Percentiles rank a stretch among this genome's conserved stretches.
Evolutionary conservation across 1,140 invertebrate species (phyloP).

Genomic region (Venturia canescens): DNA sequence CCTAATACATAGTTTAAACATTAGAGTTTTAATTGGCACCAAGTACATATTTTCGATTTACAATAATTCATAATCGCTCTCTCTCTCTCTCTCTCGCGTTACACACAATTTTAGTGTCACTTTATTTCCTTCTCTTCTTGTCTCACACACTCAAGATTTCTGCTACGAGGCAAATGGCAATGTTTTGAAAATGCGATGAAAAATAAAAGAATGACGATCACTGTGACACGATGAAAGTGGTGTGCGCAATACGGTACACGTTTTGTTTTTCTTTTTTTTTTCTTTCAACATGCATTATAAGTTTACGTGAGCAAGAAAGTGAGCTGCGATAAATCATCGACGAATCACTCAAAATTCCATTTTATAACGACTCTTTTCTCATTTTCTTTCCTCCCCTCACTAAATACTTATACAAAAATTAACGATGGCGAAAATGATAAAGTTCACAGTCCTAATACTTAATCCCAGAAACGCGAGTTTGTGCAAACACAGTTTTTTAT

Average conservation of each 20-base stretch:
- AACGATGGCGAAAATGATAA: no score
- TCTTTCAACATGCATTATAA: neutral
- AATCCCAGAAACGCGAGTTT: no score
- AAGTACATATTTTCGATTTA: slow-evolving; percentile 47
- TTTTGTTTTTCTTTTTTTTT: no score
- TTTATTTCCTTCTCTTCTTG: slow-evolving; percentile 25
- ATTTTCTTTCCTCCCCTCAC: no score
- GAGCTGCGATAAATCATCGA: neutral
- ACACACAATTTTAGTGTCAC: no score
- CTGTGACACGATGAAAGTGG: no score
- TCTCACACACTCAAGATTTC: neutral
- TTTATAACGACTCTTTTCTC: no score
- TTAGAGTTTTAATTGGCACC: slow-evolving; percentile 53
- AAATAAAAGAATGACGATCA: slow-evolving; percentile 10
- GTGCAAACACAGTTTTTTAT: no score
- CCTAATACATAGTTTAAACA: slow-evolving; percentile 45
- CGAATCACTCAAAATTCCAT: neutral
- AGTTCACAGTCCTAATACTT: no score
- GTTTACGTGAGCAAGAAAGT: neutral
- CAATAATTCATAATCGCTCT: slow-evolving; percentile 33
- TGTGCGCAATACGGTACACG: no score
- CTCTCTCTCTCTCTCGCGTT: neutral
- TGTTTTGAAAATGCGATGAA: neutral
- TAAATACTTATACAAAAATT: neutral
- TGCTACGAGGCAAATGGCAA: neutral